A percentile compares a stretch with the other conserved stretches of the same genome.
Evolutionary conservation across 2,797 vertebrate species (phyloP).

Genomic region (Gephyroberyx darwinii): DNA sequence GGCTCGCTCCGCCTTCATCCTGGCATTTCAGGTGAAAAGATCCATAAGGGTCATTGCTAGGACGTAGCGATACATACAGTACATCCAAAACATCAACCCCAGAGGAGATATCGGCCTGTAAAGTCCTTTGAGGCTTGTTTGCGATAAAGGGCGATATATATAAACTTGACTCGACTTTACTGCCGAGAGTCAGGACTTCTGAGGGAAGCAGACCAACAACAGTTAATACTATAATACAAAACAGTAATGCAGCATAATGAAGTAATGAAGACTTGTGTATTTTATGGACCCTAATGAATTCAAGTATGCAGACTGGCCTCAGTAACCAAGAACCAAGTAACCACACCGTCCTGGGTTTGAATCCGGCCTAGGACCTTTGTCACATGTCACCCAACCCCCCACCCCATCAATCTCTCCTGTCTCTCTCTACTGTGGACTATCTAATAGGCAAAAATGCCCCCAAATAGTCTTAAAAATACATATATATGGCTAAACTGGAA

Average conservation of each 20-base stretch:
- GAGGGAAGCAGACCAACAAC: background rate
- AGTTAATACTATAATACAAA: background rate
- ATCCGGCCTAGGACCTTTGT: too few species aligned
- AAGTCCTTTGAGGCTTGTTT: too few species aligned
- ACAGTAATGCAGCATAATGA: background rate
- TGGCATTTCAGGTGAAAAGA: slow-evolving; percentile 63
- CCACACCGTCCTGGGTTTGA: too few species aligned
- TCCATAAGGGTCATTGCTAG: slow-evolving; percentile 46
- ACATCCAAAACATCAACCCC: background rate
- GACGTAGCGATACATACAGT: slow-evolving; percentile 7
- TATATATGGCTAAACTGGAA: background rate
- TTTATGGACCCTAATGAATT: too few species aligned
- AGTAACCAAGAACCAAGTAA: too few species aligned
- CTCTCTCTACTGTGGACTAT: background rate
- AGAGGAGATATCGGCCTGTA: background rate
- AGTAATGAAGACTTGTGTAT: background rate
- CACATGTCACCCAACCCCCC: too few species aligned
- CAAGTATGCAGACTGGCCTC: too few species aligned
- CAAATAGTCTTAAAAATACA: background rate
- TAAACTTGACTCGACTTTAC: background rate
- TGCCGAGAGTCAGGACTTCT: background rate
- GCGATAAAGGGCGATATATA: background rate
- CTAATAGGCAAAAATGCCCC: background rate
- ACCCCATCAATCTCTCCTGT: too few species aligned
- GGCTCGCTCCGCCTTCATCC: slow-evolving; percentile 45